Percentiles rank a stretch among this genome's conserved stretches.
Conservation (phyloP, 1,140 invertebrate species). For the Drosophila rufa region DNA sequence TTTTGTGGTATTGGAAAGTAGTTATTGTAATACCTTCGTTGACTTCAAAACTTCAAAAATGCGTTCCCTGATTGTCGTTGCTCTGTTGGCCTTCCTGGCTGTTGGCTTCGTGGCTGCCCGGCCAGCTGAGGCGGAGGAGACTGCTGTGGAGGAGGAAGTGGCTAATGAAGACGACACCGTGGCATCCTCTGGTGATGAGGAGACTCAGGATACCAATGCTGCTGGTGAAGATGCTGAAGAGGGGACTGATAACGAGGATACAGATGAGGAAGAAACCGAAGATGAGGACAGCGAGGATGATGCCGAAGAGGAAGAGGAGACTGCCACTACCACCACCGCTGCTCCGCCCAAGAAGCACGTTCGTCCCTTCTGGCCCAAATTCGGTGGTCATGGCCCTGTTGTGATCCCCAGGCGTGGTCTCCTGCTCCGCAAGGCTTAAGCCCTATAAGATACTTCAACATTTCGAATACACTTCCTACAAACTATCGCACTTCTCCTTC, state of each 20-base stretch:
- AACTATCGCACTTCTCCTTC: constrained; percentile 1
- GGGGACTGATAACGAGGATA: neutral
- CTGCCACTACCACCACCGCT: neutral
- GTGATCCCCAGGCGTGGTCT: constrained; percentile 7
- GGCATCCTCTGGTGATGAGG: neutral
- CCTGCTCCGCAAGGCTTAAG: neutral
- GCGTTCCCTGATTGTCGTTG: constrained; percentile 32
- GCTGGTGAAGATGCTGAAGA: neutral
- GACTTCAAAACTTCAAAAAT: constrained; percentile 19
- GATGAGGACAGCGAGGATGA: neutral
- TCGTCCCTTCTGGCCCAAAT: constrained; percentile 34
- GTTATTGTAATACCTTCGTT: constrained; percentile 21
- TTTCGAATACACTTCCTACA: neutral
- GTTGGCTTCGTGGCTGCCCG: constrained; percentile 31
- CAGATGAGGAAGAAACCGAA: neutral
- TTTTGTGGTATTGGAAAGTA: constrained; percentile 19
- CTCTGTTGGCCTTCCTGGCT: constrained; percentile 44
- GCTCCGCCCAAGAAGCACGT: constrained; percentile 1
- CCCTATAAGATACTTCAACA: neutral
- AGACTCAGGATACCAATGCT: neutral
- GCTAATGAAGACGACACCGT: neutral
- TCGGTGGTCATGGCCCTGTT: constrained; percentile 33
- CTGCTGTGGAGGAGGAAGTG: neutral
- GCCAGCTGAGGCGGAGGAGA: constrained; percentile 28
- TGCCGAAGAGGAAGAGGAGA: neutral